phyloP scores from a whole-genome alignment of 2,888 invertebrate genomes.

The Pandemis heparana region DNA sequence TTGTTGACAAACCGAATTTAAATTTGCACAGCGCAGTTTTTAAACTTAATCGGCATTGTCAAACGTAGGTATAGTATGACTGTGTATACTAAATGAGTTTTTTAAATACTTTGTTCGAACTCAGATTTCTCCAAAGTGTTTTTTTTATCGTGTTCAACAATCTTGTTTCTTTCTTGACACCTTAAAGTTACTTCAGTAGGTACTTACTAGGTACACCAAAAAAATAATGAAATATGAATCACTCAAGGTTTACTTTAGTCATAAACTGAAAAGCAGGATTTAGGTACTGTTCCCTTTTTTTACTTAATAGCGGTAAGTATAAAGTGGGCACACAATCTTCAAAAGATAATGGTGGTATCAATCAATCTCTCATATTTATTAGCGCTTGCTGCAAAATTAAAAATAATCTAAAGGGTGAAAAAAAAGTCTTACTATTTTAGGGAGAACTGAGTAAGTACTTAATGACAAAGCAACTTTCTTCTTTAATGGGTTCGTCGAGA shows the following conservation, averaged over 20 bases:
- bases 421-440: not conserved
- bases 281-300: not conserved
- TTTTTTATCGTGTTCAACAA: not conserved
- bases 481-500: not conserved
- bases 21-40: not conserved
- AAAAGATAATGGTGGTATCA: slow-evolving; percentile 1
- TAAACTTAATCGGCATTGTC: not conserved
- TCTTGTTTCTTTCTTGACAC: not conserved
- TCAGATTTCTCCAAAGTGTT: not conserved
- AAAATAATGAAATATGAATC: not conserved
- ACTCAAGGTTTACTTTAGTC: not conserved
- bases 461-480: not conserved
- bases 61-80: not conserved
- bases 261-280: not conserved
- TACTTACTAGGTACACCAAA: not conserved
- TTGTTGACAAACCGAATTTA: slow-evolving; percentile 1
- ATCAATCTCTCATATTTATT: slow-evolving; percentile 19
- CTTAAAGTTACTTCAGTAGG: not conserved
- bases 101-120: not conserved
- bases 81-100: slow-evolving; percentile 1
- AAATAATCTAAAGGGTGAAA: not conserved
- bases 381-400: not conserved
- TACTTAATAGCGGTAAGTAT: not conserved
- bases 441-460: not conserved
- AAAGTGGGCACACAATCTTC: not conserved